A percentile compares a stretch with the other conserved stretches of the same genome.
Evolutionary conservation across 2,797 vertebrate species (phyloP).

Genomic region (Crocidura indochinensis): DNA sequence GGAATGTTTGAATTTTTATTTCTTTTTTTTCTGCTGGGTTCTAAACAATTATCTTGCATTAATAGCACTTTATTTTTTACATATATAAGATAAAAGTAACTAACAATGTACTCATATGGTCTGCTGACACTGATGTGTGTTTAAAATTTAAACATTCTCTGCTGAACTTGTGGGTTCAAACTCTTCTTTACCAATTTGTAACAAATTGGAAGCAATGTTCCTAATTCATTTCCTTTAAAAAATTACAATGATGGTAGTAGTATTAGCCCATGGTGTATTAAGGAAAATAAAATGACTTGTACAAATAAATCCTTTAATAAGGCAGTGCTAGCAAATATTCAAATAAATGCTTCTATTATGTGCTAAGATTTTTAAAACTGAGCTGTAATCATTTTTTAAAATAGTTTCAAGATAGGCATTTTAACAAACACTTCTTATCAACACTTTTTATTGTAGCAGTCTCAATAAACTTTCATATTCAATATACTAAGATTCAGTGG

Average conservation of each 20-base stretch:
- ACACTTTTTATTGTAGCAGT: conserved; percentile 18
- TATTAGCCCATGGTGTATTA: neutral
- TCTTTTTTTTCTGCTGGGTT: neutral
- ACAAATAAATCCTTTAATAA: neutral
- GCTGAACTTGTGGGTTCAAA: neutral
- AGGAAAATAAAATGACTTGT: neutral
- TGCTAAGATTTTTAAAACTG: conserved; percentile 47
- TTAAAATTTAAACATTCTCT: neutral
- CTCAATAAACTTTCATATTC: conserved; percentile 11
- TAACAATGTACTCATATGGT: neutral
- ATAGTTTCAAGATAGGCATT: neutral
- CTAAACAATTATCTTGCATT: neutral
- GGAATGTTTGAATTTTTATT: neutral
- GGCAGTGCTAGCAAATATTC: conserved; percentile 29
- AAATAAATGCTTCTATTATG: neutral
- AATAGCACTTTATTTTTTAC: neutral
- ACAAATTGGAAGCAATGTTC: neutral
- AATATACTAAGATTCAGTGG: conserved; percentile 41
- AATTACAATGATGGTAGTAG: neutral
- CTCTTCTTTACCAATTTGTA: neutral
- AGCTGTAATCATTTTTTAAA: neutral
- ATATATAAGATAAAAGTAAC: neutral
- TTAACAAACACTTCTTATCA: conserved; percentile 2
- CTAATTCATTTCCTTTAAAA: neutral
- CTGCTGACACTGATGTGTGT: neutral